A percentile compares a stretch with the other conserved stretches of the same genome.
phyloP scores from a whole-genome alignment of 2,888 invertebrate genomes.

The Pristionchus japonicus region DNA sequence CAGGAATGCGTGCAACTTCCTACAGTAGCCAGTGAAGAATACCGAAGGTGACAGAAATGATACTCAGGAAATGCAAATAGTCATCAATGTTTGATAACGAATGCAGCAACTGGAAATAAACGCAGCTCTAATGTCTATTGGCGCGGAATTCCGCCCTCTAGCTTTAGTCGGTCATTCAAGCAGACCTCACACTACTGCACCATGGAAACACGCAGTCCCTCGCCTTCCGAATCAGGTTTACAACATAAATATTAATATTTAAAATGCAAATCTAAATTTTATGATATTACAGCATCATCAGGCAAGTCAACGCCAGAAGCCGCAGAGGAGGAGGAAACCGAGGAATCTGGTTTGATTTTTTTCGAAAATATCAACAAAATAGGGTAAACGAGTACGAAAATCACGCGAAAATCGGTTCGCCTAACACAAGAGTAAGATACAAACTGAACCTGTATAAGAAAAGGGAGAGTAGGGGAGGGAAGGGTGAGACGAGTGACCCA shows the following conservation, averaged over 20 bases:
- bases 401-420: neutral
- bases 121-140: neutral
- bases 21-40: too few relatives aligned
- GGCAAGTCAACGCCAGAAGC: neutral
- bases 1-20: too few relatives aligned
- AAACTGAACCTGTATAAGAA: neutral
- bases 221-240: neutral
- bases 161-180: neutral
- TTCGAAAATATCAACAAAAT: neutral
- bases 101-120: neutral
- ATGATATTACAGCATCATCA: neutral
- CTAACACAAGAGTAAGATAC: neutral
- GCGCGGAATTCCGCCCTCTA: neutral
- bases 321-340: conserved; percentile 32
- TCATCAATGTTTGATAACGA: too few relatives aligned
- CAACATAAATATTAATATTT: neutral
- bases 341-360: conserved; percentile 10
- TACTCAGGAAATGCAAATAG: neutral
- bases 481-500: neutral
- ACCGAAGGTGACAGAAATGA: neutral
- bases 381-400: neutral
- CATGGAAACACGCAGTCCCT: conserved; percentile 29
- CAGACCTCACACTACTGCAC: neutral
- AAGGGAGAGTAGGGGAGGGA: neutral
- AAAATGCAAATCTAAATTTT: neutral